Percentiles rank a stretch among this genome's conserved stretches.
phyloP scores from a whole-genome alignment of 2,113 vertebrate species.

The Polypterus bichir region DNA sequence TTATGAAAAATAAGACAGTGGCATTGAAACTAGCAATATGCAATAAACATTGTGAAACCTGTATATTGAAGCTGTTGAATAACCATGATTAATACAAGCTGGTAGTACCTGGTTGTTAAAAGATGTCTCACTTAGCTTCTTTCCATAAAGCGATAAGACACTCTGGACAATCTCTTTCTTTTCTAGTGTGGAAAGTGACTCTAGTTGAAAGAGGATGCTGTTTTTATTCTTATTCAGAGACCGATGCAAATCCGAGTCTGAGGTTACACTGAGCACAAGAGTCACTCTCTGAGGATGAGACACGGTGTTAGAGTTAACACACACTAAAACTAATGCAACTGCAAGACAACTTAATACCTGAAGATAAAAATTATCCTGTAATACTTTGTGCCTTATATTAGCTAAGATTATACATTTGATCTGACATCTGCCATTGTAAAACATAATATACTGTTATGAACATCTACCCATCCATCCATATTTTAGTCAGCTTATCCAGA shows the following conservation, averaged over 20 bases:
- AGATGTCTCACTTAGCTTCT: conserved; percentile 70
- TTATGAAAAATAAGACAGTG: too few relatives aligned
- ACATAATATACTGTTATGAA: too few relatives aligned
- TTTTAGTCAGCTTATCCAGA: too few relatives aligned
- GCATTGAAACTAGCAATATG: too few relatives aligned
- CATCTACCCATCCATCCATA: too few relatives aligned
- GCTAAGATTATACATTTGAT: too few relatives aligned
- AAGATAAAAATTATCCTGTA: too few relatives aligned
- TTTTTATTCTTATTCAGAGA: conserved; percentile 45
- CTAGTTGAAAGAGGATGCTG: conserved; percentile 38
- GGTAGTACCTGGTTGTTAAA: conserved; percentile 76
- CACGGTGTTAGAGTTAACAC: background rate
- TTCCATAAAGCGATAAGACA: conserved; percentile 60
- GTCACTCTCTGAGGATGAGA: conserved; percentile 47
- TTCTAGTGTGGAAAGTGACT: conserved; percentile 47
- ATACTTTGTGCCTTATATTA: too few relatives aligned
- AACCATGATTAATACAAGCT: background rate
- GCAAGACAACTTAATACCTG: too few relatives aligned
- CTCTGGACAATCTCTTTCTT: conserved; percentile 56
- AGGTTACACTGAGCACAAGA: conserved; percentile 57
- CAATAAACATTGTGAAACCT: too few relatives aligned
- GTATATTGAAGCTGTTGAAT: too few relatives aligned
- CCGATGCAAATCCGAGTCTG: conserved; percentile 37
- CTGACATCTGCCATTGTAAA: too few relatives aligned
- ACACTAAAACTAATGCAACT: background rate